Percentiles rank a stretch among this genome's conserved stretches.
Evolutionary conservation across 35 echinoderm and acorn worm genomes (phyloP).

Genomic region (Ophiothrix spiculata): DNA sequence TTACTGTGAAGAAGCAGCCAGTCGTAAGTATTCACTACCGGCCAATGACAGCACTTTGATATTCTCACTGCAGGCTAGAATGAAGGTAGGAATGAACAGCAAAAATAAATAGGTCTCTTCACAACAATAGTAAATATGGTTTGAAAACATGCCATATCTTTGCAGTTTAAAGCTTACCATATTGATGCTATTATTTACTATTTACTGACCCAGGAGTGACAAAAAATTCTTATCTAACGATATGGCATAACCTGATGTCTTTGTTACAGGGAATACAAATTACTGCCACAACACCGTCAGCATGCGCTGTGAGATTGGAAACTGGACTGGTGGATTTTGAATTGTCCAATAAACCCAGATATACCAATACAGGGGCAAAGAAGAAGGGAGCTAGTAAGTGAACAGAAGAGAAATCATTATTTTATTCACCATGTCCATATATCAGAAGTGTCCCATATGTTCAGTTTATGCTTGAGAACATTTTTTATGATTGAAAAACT

Average conservation of each 20-base stretch:
- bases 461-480: too few relatives aligned
- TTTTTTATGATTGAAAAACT: too few relatives aligned
- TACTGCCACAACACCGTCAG: slow-evolving; percentile 80
- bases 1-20: not conserved
- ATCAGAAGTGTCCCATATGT: too few relatives aligned
- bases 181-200: too few relatives aligned
- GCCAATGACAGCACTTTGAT: not conserved
- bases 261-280: slow-evolving; percentile 77
- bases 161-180: too few relatives aligned
- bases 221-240: too few relatives aligned
- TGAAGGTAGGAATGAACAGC: not conserved
- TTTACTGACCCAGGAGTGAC: too few relatives aligned
- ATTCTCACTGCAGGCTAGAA: not conserved
- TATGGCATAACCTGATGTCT: not conserved
- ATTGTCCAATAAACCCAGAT: slow-evolving; percentile 62
- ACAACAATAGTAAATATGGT: too few relatives aligned
- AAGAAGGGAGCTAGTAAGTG: not conserved
- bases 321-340: slow-evolving; percentile 75
- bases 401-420: too few relatives aligned
- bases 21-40: not conserved
- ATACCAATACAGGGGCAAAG: not conserved
- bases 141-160: not conserved
- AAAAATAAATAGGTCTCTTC: not conserved
- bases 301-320: slow-evolving; percentile 87
- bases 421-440: too few relatives aligned